Evolutionary conservation across 2,888 invertebrate species (phyloP), one percentile per base, ranked within the genome.

Genomic region (Lamproptera curius): DNA sequence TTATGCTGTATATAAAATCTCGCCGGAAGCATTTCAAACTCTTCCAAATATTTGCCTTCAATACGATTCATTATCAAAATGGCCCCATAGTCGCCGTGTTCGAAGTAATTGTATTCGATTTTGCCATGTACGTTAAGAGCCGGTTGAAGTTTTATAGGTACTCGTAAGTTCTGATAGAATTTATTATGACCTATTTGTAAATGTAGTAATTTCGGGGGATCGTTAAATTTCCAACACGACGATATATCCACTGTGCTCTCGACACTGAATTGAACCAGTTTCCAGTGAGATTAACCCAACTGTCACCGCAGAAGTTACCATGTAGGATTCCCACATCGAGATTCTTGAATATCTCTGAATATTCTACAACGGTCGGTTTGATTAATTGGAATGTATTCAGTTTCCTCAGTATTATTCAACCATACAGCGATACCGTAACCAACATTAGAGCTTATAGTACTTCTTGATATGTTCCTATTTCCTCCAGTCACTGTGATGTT

Each of bases 401-500:
- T 92, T 62, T 92, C 90, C 56, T 87, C 77, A 10, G 96, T 95
- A 62, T 96, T 93, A 70, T 98, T 98, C 46, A 97, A 80, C 95
- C 97, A 97, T 6, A 97, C 90, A 0, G 97, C 94, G 15, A 97
- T 76, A 1, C 98, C 98, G 63, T 95, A 94, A 6, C 97, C 96
- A 55, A 91, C 90, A 76, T 99, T 99, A 0, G 95, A 94, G 42
- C 93, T 94, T 16, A 99, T 84, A 16, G 92, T 93, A 36, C 96
- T 94, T 59, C 92, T 90, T 9, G 98, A 98, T 51, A 99, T 90
- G 66, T 99, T 97, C 54, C 97, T 90, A 61, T 94, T 94, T 0
- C 99, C 99, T 0, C 99, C 99, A 2, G 95, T 94, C 52, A 96
- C 96, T 0, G 98, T 97, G 9, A 99, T 93, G 73, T 99, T 99